Evolutionary conservation across 2,888 invertebrate genomes (phyloP), one percentile per base, ranked within the genome.

Genomic region (Megalurothrips usitatus): DNA sequence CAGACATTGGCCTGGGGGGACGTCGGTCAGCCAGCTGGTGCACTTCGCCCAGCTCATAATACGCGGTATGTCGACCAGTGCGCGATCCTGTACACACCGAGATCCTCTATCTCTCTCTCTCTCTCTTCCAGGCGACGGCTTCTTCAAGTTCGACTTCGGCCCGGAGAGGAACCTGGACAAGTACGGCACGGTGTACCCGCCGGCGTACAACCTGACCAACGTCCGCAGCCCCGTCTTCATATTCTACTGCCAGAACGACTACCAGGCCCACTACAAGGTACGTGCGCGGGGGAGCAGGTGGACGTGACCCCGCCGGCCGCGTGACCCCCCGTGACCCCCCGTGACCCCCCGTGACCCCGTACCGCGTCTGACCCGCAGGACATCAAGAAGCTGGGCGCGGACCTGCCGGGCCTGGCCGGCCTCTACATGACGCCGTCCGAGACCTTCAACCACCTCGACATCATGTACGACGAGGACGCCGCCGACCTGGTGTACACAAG

Each of bases 401-500:
- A 75, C 68, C 23, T 75, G 9, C 68, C 68, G 26, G 26, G 68
- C 1, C 26, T 75, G 26, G 68, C 68, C 23, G 68, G 68, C 23
- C 68, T 75, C 68, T 26, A 75, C 68, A 0, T 26, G 68, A 26
- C 68, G 26, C 68, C 23, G 23, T n/a, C 68, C 11, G 68, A 75
- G 26, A 75, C 11, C 12, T 75, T 75, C 26, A 75, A 75, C 26
- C 68, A 75, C 68, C n/a, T 75, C n/a, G 68, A 75, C 68, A 75
- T 75, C 3, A 23, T 75, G 26, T 75, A 75, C 68, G 68, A 75
- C 0, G 68, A 75, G 68, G 68, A 23, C 9, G 68, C 68, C 2
- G 68, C 68, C 10, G 68, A 75, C 4, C 23, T 75, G 26, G 68
- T 75, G 68, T 75, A 75, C 68, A 75, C n/a, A 75, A 75, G 68